Percentiles rank a stretch among this genome's conserved stretches.
Evolutionary conservation across 2,113 vertebrate species (phyloP).

Genomic region (Cinclus mexicanus): DNA sequence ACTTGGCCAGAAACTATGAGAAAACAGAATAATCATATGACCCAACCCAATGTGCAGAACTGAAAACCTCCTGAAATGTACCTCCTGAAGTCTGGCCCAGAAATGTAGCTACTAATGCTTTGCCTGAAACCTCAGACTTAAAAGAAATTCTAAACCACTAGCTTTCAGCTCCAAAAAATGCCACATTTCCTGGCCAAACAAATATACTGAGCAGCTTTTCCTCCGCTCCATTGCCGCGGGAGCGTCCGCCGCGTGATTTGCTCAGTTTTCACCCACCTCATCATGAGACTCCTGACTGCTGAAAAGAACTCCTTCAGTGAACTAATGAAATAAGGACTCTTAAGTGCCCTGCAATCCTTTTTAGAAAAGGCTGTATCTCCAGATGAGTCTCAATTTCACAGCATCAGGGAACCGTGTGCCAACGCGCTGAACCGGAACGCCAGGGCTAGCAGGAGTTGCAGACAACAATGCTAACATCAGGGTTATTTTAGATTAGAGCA

Average conservation of each 20-base stretch:
- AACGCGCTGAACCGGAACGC: slow-evolving; percentile 76
- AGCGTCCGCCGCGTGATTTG: not conserved
- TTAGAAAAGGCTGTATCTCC: slow-evolving; percentile 67
- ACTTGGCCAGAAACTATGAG: not conserved
- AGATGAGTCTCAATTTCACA: slow-evolving; percentile 81
- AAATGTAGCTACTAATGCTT: not conserved
- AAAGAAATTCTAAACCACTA: not conserved
- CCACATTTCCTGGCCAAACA: not conserved
- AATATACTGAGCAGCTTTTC: not conserved
- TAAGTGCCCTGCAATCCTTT: slow-evolving; percentile 69
- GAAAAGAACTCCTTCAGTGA: slow-evolving; percentile 52
- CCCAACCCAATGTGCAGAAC: not conserved
- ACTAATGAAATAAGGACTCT: slow-evolving; percentile 74
- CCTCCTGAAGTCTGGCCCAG: not conserved
- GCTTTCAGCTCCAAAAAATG: not conserved
- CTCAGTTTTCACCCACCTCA: slow-evolving; percentile 34
- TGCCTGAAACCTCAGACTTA: slow-evolving; percentile 10
- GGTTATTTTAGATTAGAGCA: slow-evolving; percentile 79
- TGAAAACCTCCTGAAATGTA: not conserved
- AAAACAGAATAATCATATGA: not conserved
- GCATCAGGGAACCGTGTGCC: slow-evolving; percentile 76
- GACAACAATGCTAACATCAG: slow-evolving; percentile 74
- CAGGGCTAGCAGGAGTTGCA: slow-evolving; percentile 73
- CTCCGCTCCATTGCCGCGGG: not conserved
- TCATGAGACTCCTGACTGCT: slow-evolving; percentile 28